phyloP scores from a whole-genome alignment of 2,113 vertebrate genomes.

The Ranitomeya variabilis region DNA sequence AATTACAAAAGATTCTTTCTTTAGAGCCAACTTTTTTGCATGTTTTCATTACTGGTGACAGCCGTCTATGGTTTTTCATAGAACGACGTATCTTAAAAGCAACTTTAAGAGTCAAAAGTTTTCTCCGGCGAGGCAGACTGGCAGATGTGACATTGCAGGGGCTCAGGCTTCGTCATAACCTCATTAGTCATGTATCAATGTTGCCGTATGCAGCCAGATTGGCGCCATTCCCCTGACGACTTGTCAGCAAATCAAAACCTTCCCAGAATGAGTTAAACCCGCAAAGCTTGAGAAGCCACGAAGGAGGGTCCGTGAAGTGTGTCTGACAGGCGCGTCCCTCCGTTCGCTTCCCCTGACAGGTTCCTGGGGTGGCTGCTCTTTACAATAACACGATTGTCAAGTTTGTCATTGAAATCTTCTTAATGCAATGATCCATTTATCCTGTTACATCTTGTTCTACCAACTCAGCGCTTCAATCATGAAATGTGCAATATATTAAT shows the following conservation, averaged over 20 bases:
- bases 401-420: conserved; percentile 5
- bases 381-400: conserved; percentile 2
- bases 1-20: background rate
- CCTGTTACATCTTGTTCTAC: background rate
- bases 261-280: background rate
- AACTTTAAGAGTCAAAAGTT: background rate
- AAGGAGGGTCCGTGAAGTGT: conserved; percentile 22
- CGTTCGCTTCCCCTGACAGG: background rate
- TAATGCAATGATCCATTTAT: background rate
- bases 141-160: conserved; percentile 1
- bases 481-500: background rate
- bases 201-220: conserved; percentile 5
- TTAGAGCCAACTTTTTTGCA: background rate
- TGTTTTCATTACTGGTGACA: background rate
- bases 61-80: background rate
- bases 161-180: background rate
- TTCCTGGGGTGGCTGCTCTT: background rate
- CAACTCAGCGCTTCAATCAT: background rate
- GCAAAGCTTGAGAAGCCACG: background rate
- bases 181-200: conserved; percentile 8
- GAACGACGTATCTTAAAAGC: background rate
- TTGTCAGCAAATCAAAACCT: conserved; percentile 8
- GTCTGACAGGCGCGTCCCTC: background rate
- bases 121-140: background rate
- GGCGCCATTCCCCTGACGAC: conserved; percentile 2